Conservation (phyloP, 2,797 vertebrate genomes). For the Alauda arvensis region DNA sequence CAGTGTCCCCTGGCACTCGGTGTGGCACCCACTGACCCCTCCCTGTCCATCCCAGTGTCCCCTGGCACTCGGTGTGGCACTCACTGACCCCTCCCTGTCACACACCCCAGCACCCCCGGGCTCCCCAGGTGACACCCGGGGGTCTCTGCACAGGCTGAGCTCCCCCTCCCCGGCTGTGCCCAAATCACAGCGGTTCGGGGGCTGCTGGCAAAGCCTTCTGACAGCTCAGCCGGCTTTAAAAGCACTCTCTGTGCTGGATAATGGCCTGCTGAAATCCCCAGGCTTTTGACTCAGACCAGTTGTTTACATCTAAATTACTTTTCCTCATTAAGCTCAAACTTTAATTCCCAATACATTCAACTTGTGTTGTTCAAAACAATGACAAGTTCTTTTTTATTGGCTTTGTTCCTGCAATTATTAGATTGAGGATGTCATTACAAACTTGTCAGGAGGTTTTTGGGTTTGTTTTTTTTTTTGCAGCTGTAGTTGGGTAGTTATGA, state of each 20-base stretch:
- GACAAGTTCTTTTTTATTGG: conserved; percentile 34
- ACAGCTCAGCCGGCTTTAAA: neutral
- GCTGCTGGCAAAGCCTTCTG: neutral
- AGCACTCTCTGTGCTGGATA: neutral
- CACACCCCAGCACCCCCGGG: too few relatives aligned
- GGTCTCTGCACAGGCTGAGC: too few relatives aligned
- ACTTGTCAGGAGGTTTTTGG: conserved; percentile 2
- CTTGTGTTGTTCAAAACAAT: conserved; percentile 37
- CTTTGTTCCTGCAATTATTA: conserved; percentile 62
- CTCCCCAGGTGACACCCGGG: too few relatives aligned
- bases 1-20: too few relatives aligned
- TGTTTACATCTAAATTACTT: conserved; percentile 54
- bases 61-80: too few relatives aligned
- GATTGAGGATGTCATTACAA: conserved; percentile 50
- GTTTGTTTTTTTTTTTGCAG: neutral
- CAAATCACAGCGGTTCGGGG: neutral
- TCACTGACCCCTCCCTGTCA: too few relatives aligned
- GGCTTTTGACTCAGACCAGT: conserved; percentile 24
- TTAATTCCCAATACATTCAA: conserved; percentile 59
- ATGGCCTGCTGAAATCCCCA: neutral
- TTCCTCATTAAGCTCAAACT: conserved; percentile 55
- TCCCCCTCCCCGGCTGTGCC: neutral
- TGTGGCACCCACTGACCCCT: too few relatives aligned
- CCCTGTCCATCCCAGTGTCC: too few relatives aligned
- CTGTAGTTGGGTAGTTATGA: neutral